Conservation (phyloP, 1,140 invertebrate genomes). For the Anastatus disparis region DNA sequence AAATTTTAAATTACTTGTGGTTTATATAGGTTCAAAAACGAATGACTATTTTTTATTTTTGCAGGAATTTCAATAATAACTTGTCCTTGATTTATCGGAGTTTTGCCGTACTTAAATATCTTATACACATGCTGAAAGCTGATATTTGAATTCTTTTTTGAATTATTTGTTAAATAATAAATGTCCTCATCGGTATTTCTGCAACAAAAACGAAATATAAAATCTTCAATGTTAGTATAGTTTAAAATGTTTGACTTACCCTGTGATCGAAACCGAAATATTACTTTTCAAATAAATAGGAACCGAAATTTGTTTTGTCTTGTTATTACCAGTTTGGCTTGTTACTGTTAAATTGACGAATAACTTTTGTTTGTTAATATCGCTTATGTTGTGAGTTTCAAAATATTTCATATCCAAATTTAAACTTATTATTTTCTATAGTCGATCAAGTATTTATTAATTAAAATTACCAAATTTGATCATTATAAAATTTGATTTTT, state of each 20-base stretch:
- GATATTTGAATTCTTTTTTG: slow-evolving; percentile 51
- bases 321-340: slow-evolving; percentile 59
- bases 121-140: slow-evolving; percentile 48
- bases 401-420: slow-evolving; percentile 59
- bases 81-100: slow-evolving; percentile 50
- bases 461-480: no score
- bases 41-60: slow-evolving; percentile 18
- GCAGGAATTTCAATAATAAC: slow-evolving; percentile 45
- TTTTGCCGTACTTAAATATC: slow-evolving; percentile 54
- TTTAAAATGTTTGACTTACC: slow-evolving; percentile 52
- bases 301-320: slow-evolving; percentile 43
- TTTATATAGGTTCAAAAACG: slow-evolving; percentile 41
- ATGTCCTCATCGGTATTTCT: slow-evolving; percentile 57
- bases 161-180: slow-evolving; percentile 47
- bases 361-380: slow-evolving; percentile 50
- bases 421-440: slow-evolving; percentile 52
- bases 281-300: slow-evolving; percentile 49
- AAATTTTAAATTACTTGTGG: slow-evolving; percentile 42
- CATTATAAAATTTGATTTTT: no score
- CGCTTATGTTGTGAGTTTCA: slow-evolving; percentile 39
- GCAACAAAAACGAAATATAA: slow-evolving; percentile 38
- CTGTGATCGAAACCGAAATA: slow-evolving; percentile 51
- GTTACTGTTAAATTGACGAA: slow-evolving; percentile 43
- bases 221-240: not conserved
- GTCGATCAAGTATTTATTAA: not conserved